phyloP scores from a whole-genome alignment of 2,888 invertebrate genomes.

The Anaspis maculata region DNA sequence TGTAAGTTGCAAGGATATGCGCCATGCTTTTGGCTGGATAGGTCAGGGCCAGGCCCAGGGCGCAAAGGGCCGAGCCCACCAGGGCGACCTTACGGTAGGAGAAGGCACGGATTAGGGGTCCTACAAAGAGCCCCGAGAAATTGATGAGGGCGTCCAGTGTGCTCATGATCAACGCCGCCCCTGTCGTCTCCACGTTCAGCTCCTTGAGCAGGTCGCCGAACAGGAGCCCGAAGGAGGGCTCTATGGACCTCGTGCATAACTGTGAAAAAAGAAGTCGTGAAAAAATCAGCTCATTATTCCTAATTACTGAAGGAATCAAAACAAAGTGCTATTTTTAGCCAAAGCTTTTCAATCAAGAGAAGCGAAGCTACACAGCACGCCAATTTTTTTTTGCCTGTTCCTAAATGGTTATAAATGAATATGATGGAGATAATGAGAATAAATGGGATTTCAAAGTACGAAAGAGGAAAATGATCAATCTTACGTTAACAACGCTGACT shows the following conservation, averaged over 20 bases:
- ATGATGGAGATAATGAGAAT: too few relatives aligned
- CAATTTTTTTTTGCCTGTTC: too few relatives aligned
- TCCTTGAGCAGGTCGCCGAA: slow-evolving; percentile 64
- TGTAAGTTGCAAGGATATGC: slow-evolving; percentile 63
- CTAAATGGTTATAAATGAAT: too few relatives aligned
- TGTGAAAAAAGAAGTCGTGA: slow-evolving; percentile 46
- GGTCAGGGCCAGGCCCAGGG: slow-evolving; percentile 57
- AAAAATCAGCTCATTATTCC: too few relatives aligned
- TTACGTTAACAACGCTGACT: slow-evolving; percentile 76
- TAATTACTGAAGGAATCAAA: too few relatives aligned
- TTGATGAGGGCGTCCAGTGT: slow-evolving; percentile 69
- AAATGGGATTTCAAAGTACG: too few relatives aligned
- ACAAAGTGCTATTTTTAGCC: too few relatives aligned
- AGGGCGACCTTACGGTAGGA: slow-evolving; percentile 65
- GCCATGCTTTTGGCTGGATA: slow-evolving; percentile 63
- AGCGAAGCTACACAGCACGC: too few relatives aligned
- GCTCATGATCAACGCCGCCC: slow-evolving; percentile 67
- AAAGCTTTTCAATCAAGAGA: too few relatives aligned
- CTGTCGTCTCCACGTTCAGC: slow-evolving; percentile 64
- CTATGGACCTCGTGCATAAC: slow-evolving; percentile 72
- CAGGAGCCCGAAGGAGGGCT: slow-evolving; percentile 73
- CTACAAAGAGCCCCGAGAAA: slow-evolving; percentile 70
- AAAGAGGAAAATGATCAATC: slow-evolving; percentile 28
- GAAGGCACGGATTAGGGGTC: slow-evolving; percentile 66
- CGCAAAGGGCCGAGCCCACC: slow-evolving; percentile 58